Base-by-base conservation (phyloP, 2,888 invertebrate species). In the Rhopalosiphum nymphaeae region DNA sequence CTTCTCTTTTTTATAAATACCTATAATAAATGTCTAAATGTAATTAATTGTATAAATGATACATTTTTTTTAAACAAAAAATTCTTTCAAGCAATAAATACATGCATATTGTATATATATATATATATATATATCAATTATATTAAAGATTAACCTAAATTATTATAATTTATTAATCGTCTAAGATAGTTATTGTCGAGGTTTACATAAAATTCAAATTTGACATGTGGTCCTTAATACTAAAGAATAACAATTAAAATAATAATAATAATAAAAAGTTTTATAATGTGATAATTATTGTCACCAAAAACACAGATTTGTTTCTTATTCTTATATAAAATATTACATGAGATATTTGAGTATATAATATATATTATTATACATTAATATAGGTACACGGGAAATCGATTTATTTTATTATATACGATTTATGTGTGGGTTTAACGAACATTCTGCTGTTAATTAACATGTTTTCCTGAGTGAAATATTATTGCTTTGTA, bases 251-350 rank as follows among this genome's bases (percentile, higher is more conserved):
- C 29, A 36, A 78, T 53, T 49, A 46, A 36, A 78, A 78, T 46
- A 57, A 44, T 44, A 89, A 44, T 57, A 84, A 56, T 56, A 56
- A 42, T 78, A 78, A 91, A 57, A 36, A 9, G 25, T 42, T 78
- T 13, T 36, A 91, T 42, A 42, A 46, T 36, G 92, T 53, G 67
- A 92, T 88, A 92, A 49, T 92, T 92, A 92, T 92, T 92, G 92
- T 92, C 92, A 92, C 42, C 67, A 42, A 92, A 92, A 92, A 92
- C 92, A 92, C 88, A 92, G 92, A 92, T 92, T 88, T 78, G 92
- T 92, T 92, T 25, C 88, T 53, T 92, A 86, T 57, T 11, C 67
- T 92, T 92, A 92, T 92, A 92, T 46, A 85, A 91, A 91, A 91
- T 91, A 85, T 29, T 56, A 56, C 42, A 91, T 13, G 53, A 84